Percentiles rank a stretch among this genome's conserved stretches.
Evolutionary conservation across 2,797 vertebrate species (phyloP).

Genomic region (Chaunax sp.): DNA sequence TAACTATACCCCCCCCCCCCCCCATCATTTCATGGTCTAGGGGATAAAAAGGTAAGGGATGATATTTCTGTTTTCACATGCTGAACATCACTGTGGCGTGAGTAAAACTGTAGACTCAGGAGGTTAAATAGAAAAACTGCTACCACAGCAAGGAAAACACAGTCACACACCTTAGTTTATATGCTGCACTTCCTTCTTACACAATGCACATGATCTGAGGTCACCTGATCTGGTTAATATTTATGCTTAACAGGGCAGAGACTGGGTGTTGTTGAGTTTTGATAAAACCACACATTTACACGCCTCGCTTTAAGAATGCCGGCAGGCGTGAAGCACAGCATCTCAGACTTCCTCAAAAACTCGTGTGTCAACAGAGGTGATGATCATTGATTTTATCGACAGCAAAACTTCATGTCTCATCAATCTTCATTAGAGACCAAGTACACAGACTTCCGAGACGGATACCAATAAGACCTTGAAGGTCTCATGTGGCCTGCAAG

Average conservation of each 20-base stretch:
- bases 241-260: not conserved
- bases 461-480: constrained; percentile 34
- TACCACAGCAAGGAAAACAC: not conserved
- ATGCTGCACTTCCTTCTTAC: constrained; percentile 1
- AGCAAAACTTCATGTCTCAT: constrained; percentile 24
- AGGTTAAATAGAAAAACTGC: not conserved
- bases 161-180: too few relatives aligned
- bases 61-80: not conserved
- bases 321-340: not conserved
- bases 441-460: constrained; percentile 18
- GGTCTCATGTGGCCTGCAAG: constrained; percentile 13
- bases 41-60: not conserved
- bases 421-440: constrained; percentile 23
- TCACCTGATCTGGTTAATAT: not conserved
- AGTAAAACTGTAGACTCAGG: not conserved
- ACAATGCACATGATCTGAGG: constrained; percentile 1
- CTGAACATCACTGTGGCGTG: not conserved
- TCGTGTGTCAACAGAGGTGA: constrained; percentile 31
- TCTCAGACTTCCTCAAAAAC: constrained; percentile 31
- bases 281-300: not conserved
- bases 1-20: too few relatives aligned
- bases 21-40: too few relatives aligned
- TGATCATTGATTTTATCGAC: constrained; percentile 32
- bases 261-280: too few relatives aligned
- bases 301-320: not conserved